A percentile compares a stretch with the other conserved stretches of the same genome.
Evolutionary conservation across 2,113 vertebrate species (phyloP).

Genomic region (Eonycteris spelaea): DNA sequence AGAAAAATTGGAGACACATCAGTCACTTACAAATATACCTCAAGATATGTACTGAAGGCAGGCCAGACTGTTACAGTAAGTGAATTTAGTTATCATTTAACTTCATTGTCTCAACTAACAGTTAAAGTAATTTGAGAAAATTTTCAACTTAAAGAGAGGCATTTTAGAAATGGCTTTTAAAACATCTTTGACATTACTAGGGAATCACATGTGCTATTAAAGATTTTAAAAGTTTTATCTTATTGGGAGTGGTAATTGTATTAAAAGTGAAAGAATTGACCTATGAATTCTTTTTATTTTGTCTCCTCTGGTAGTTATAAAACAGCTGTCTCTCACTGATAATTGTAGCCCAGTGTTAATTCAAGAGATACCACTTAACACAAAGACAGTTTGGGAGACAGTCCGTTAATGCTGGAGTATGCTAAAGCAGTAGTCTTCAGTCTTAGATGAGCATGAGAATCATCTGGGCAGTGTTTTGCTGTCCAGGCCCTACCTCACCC

Average conservation of each 20-base stretch:
- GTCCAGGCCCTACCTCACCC: neutral
- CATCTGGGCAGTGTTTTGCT: neutral
- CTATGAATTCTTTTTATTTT: slow-evolving; percentile 42
- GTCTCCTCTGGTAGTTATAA: neutral
- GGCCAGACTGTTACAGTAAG: slow-evolving; percentile 93
- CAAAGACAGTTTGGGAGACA: neutral
- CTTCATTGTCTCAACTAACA: neutral
- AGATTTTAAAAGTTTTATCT: neutral
- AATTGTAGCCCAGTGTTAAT: neutral
- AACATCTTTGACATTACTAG: neutral
- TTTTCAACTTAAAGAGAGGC: neutral
- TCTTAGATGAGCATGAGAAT: neutral
- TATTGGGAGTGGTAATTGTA: neutral
- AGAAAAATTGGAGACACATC: slow-evolving; percentile 85
- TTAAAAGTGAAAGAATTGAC: neutral
- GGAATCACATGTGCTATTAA: neutral
- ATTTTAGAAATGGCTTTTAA: slow-evolving; percentile 28
- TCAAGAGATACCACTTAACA: neutral
- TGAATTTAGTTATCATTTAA: slow-evolving; percentile 30
- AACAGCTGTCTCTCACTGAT: neutral
- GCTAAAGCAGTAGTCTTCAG: neutral
- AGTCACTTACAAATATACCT: slow-evolving; percentile 91
- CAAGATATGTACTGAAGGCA: slow-evolving; percentile 92
- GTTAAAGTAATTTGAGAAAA: neutral
- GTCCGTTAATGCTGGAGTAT: neutral